These are phyloP conservation scores for Microcebus ravelobensis DNA, from an alignment of 2,113 vertebrate species.

Conservation along the genomic window DNA sequence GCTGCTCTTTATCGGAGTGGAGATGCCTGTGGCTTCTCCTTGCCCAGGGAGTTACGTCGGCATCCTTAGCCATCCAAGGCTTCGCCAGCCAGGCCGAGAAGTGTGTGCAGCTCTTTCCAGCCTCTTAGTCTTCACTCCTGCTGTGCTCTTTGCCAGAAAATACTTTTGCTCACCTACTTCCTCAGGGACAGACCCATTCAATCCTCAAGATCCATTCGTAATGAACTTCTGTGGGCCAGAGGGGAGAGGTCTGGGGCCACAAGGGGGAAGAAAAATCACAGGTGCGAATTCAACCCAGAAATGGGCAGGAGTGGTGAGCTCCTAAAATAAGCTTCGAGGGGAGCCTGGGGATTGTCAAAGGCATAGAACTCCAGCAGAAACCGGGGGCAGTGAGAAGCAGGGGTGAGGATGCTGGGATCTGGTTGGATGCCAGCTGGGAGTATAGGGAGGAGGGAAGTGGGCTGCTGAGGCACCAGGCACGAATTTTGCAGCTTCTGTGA, in stretches of 20 bases:
- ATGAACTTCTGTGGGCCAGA: not conserved
- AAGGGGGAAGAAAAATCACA: not conserved
- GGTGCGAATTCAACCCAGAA: not conserved
- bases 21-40: not conserved
- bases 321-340: not conserved
- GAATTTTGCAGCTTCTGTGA: not conserved
- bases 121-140: not conserved
- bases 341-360: not conserved
- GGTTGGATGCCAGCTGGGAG: not conserved
- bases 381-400: accelerated
- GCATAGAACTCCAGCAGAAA: not conserved
- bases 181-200: not conserved
- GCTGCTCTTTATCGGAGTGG: not conserved
- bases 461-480: no score
- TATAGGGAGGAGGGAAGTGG: no score
- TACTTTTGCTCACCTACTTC: not conserved
- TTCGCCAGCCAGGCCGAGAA: not conserved
- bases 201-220: not conserved
- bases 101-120: not conserved
- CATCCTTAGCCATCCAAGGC: accelerated
- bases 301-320: not conserved
- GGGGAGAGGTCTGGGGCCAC: not conserved
- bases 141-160: not conserved
- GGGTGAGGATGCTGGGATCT: not conserved
- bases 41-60: not conserved